Evolutionary conservation across 2,113 vertebrate genomes (phyloP).

Genomic region (Macaca nemestrina): DNA sequence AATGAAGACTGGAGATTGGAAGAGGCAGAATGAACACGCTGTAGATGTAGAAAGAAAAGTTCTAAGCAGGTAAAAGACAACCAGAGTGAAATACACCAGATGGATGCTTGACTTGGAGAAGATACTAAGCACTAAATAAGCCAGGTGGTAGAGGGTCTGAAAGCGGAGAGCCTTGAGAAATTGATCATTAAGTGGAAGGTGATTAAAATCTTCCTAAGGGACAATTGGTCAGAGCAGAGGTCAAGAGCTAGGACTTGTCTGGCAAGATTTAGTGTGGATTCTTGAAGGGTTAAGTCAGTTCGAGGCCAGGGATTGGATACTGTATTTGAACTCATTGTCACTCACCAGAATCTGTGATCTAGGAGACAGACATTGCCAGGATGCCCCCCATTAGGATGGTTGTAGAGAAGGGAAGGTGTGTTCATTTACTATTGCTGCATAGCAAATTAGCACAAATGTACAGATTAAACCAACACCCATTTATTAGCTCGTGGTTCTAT

Average conservation of each 20-base stretch:
- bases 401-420: not conserved
- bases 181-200: not conserved
- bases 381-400: not conserved
- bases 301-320: not conserved
- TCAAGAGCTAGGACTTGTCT: conserved; percentile 4
- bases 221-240: not conserved
- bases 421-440: not conserved
- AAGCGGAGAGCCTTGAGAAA: not conserved
- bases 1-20: not conserved
- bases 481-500: not conserved
- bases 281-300: not conserved
- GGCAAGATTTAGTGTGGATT: not conserved
- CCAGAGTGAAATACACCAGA: not conserved
- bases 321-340: not conserved
- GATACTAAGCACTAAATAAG: not conserved
- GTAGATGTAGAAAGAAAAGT: not conserved
- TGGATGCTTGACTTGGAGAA: not conserved
- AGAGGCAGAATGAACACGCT: not conserved
- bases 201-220: not conserved
- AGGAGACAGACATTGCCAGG: not conserved
- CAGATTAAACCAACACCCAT: not conserved
- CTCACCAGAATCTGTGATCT: not conserved
- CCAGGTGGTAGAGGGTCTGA: not conserved
- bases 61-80: not conserved
- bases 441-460: not conserved